A percentile compares a stretch with the other conserved stretches of the same genome.
Evolutionary conservation across 2,888 invertebrate genomes (phyloP).

Genomic region (Lordiphosa fenestrarum): DNA sequence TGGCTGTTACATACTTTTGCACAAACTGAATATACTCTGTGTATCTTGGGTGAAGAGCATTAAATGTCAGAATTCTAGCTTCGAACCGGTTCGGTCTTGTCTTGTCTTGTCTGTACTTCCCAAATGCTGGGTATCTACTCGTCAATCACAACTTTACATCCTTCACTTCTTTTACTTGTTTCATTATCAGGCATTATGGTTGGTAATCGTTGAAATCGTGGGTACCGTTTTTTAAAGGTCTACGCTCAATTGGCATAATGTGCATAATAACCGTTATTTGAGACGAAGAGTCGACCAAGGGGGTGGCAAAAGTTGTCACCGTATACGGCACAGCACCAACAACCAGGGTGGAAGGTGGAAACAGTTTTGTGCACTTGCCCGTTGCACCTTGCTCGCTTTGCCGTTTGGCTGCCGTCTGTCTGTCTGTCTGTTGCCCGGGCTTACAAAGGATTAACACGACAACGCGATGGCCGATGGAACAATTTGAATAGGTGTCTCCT

Average conservation of each 20-base stretch:
- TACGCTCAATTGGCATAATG: slow-evolving; percentile 70
- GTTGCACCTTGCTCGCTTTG: slow-evolving; percentile 41
- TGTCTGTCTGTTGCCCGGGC: slow-evolving; percentile 35
- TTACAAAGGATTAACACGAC: slow-evolving; percentile 62
- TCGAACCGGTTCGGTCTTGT: too few species aligned
- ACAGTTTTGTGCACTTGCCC: slow-evolving; percentile 23
- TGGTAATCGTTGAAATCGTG: slow-evolving; percentile 47
- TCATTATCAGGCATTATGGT: slow-evolving; percentile 26
- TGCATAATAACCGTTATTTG: slow-evolving; percentile 63
- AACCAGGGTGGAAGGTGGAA: slow-evolving; percentile 9
- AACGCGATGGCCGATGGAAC: slow-evolving; percentile 20
- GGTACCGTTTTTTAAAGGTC: slow-evolving; percentile 37
- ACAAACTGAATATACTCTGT: too few species aligned
- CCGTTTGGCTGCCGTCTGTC: too few species aligned
- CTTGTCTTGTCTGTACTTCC: not conserved
- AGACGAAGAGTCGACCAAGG: slow-evolving; percentile 20
- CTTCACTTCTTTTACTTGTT: slow-evolving; percentile 1
- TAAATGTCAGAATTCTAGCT: too few species aligned
- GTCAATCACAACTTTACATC: not conserved
- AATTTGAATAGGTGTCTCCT: slow-evolving; percentile 63
- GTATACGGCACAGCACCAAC: slow-evolving; percentile 3
- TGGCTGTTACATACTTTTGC: too few species aligned
- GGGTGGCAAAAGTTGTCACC: slow-evolving; percentile 36
- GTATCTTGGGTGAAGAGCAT: too few species aligned
- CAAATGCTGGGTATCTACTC: not conserved